A percentile compares a stretch with the other conserved stretches of the same genome.
These are phyloP conservation scores for Ariolimax columbianus DNA, from an alignment of 2,888 invertebrate genomes.

Conservation along the genomic window DNA sequence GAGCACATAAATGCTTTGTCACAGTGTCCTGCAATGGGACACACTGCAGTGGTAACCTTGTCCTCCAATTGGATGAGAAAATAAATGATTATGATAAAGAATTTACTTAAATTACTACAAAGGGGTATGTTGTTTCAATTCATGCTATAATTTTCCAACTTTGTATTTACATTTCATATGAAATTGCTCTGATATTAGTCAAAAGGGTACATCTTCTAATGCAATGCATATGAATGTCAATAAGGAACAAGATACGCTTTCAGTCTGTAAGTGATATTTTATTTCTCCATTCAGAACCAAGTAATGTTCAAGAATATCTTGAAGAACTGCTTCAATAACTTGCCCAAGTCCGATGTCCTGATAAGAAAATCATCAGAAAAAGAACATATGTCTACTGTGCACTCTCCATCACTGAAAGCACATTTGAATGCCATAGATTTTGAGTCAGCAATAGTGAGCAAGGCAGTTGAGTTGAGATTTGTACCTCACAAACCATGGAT, in stretches of 20 bases:
- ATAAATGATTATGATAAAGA: no score
- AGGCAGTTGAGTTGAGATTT: conserved; percentile 71
- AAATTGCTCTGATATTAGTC: not conserved
- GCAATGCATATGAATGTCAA: no score
- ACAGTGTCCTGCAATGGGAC: no score
- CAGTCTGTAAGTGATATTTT: conserved; percentile 1
- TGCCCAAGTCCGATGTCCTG: conserved; percentile 70
- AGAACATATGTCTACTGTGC: conserved; percentile 59
- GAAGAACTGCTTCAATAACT: conserved; percentile 74
- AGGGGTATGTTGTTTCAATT: no score
- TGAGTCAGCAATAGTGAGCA: conserved; percentile 69
- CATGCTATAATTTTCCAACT: no score
- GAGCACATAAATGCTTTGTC: no score
- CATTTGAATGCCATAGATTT: conserved; percentile 59
- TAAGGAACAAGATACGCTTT: not conserved
- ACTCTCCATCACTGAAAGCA: conserved; percentile 48
- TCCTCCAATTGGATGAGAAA: no score
- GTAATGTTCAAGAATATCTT: conserved; percentile 73
- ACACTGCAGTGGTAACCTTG: no score
- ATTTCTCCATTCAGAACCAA: conserved; percentile 63
- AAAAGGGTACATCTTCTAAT: not conserved
- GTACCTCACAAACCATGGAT: conserved; percentile 77
- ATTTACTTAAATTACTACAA: no score
- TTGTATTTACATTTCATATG: not conserved
- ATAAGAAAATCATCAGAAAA: conserved; percentile 42